phyloP scores from a whole-genome alignment of 2,113 vertebrate species.

The Pan paniscus region DNA sequence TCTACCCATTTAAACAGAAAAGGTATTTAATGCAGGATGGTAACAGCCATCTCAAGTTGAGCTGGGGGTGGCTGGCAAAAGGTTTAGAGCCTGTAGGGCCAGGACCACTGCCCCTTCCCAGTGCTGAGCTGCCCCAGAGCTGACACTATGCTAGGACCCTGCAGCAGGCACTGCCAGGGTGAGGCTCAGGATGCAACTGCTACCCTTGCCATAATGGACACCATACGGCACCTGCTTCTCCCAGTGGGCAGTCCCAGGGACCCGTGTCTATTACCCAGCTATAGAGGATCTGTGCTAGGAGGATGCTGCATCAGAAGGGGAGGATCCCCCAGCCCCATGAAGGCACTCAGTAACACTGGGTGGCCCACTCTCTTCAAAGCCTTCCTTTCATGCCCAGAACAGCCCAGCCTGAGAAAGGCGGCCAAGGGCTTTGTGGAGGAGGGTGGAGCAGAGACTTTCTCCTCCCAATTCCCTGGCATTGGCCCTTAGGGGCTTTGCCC shows the following conservation, averaged over 20 bases:
- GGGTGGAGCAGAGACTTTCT: not conserved
- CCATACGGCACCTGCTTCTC: not conserved
- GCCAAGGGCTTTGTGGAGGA: not conserved
- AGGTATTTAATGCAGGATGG: not conserved
- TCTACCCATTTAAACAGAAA: not conserved
- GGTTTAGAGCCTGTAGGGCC: not conserved
- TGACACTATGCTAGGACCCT: too few species aligned
- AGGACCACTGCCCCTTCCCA: not conserved
- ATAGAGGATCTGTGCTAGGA: not conserved
- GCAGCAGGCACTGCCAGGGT: not conserved
- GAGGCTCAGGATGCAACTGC: not conserved
- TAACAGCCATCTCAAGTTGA: not conserved
- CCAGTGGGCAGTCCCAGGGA: not conserved
- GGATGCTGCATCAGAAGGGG: not conserved
- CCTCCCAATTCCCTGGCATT: not conserved
- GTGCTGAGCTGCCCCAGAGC: not conserved
- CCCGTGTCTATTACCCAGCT: not conserved
- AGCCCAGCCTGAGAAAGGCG: not conserved
- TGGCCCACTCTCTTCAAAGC: not conserved
- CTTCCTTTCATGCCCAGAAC: not conserved
- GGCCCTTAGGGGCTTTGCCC: not conserved
- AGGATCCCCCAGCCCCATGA: not conserved
- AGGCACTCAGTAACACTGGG: not conserved
- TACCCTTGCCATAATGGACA: not conserved
- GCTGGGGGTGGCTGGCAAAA: not conserved